These are phyloP conservation scores for Melipona bicolor DNA, from an alignment of 2,888 invertebrate species.

Conservation along the genomic window DNA sequence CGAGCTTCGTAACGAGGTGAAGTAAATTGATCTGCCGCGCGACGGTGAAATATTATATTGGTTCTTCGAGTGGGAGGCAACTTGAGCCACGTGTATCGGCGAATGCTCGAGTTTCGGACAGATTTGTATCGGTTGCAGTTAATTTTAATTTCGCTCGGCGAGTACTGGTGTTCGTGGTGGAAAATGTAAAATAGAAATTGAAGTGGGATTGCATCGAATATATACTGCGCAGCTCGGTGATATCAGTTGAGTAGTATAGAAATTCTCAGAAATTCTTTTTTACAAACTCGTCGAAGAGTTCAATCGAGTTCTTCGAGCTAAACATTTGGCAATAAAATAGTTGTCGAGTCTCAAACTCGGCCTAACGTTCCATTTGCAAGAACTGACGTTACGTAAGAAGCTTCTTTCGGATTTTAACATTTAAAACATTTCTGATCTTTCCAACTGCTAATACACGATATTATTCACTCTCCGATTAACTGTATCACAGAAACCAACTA, in stretches of 20 bases:
- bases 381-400: not conserved
- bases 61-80: not conserved
- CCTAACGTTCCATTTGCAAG: not conserved
- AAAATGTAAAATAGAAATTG: not conserved
- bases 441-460: too few species aligned
- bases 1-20: not conserved
- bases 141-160: not conserved
- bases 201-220: not conserved
- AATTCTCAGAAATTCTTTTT: not conserved
- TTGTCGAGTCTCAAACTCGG: not conserved
- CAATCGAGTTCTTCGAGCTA: not conserved
- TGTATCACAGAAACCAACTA: too few species aligned
- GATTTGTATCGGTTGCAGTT: not conserved
- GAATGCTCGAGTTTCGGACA: too few species aligned
- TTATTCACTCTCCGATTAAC: too few species aligned
- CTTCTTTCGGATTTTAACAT: too few species aligned
- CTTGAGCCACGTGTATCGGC: not conserved
- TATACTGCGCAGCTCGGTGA: not conserved
- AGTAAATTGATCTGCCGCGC: not conserved
- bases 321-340: not conserved
- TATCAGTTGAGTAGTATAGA: not conserved
- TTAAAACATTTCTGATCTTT: too few species aligned
- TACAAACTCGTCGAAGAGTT: not conserved
- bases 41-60: not conserved
- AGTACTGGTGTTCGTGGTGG: too few species aligned